phyloP scores from a whole-genome alignment of 2,113 vertebrate genomes.

The Cebus imitator region DNA sequence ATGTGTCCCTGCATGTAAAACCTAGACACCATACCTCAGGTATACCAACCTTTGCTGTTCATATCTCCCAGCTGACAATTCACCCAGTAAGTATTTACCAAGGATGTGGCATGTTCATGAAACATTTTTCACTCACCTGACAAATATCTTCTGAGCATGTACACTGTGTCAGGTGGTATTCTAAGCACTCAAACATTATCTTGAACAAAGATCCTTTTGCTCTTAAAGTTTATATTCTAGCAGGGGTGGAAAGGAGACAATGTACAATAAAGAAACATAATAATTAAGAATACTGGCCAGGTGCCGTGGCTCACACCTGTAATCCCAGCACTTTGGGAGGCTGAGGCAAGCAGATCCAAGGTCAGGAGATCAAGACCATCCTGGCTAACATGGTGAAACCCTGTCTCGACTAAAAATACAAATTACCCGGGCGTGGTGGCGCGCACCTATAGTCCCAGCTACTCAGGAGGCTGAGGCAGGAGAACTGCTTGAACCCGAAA shows the following conservation, averaged over 20 bases:
- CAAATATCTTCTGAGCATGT: conserved; percentile 23
- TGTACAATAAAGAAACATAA: background rate
- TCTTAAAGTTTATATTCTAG: conserved; percentile 18
- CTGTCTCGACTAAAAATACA: too few species aligned
- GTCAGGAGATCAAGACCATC: too few species aligned
- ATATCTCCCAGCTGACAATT: background rate
- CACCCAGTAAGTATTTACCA: background rate
- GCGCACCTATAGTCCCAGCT: too few species aligned
- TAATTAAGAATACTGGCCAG: background rate
- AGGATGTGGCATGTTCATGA: background rate
- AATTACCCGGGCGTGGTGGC: too few species aligned
- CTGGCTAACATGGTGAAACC: too few species aligned
- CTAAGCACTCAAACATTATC: background rate
- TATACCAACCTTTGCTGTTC: background rate
- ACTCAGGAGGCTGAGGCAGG: too few species aligned
- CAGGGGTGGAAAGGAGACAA: background rate
- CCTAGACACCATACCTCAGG: background rate
- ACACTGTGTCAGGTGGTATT: background rate
- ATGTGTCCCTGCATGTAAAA: background rate
- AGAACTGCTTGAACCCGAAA: too few species aligned
- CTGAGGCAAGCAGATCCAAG: too few species aligned
- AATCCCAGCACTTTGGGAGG: too few species aligned
- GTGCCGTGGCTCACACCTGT: background rate
- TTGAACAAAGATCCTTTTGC: background rate
- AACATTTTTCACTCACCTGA: conserved; percentile 30